Conservation (phyloP, 2,797 vertebrate genomes). For the Coregonus ussuriensis region DNA sequence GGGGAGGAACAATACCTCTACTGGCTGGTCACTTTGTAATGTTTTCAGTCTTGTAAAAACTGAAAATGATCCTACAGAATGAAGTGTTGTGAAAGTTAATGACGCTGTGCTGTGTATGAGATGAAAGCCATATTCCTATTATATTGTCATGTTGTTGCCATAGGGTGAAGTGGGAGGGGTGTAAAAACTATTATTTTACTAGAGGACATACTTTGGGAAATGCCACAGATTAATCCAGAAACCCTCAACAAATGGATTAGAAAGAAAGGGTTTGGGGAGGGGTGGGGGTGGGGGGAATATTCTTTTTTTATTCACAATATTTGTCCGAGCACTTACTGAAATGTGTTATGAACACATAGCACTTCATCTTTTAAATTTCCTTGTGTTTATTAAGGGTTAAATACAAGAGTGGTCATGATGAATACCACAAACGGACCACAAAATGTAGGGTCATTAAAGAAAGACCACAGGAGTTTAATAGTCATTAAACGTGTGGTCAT, state of each 20-base stretch:
- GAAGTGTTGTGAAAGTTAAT: slow-evolving; percentile 50
- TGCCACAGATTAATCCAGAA: not conserved
- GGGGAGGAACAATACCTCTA: slow-evolving; percentile 23
- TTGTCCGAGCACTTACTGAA: slow-evolving; percentile 76
- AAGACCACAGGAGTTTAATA: slow-evolving; percentile 7
- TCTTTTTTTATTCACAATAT: slow-evolving; percentile 33
- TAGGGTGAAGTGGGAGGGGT: slow-evolving; percentile 46
- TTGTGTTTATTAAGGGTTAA: slow-evolving; percentile 54
- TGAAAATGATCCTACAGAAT: slow-evolving; percentile 61
- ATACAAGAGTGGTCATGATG: slow-evolving; percentile 48
- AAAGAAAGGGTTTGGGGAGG: slow-evolving; percentile 15
- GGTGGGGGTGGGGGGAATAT: slow-evolving; percentile 23
- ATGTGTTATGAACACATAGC: slow-evolving; percentile 71
- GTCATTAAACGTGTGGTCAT: slow-evolving; percentile 16
- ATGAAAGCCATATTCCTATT: slow-evolving; percentile 69
- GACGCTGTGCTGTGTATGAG: slow-evolving; percentile 49
- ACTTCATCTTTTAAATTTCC: slow-evolving; percentile 68
- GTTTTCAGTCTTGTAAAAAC: slow-evolving; percentile 51
- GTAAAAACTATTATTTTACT: slow-evolving; percentile 35
- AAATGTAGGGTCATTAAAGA: slow-evolving; percentile 38
- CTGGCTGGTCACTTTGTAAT: slow-evolving; percentile 22
- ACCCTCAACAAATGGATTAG: slow-evolving; percentile 34
- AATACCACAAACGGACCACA: slow-evolving; percentile 43
- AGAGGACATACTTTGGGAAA: not conserved
- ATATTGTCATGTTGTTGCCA: slow-evolving; percentile 34